Evolutionary conservation across 2,113 vertebrate species (phyloP).

Genomic region (Takifugu bimaculatus): DNA sequence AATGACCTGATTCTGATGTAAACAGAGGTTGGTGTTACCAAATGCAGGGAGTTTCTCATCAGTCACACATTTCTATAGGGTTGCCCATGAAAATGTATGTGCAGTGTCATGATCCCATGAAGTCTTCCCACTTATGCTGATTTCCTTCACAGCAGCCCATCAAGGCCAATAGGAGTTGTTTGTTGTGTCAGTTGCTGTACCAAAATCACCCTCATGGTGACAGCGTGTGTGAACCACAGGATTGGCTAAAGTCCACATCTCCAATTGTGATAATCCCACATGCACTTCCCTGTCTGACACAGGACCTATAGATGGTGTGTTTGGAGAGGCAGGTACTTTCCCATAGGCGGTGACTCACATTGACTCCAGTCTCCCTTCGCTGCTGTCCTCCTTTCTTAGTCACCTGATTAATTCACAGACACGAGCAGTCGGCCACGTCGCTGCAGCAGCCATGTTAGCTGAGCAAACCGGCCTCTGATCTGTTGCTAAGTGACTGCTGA

Average conservation of each 20-base stretch:
- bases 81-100: background rate
- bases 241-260: slow-evolving; percentile 25
- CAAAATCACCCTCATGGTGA: background rate
- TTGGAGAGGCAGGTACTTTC: slow-evolving; percentile 65
- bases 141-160: too few relatives aligned
- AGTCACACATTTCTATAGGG: background rate
- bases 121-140: background rate
- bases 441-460: slow-evolving; percentile 28
- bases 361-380: background rate
- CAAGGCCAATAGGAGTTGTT: background rate
- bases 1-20: slow-evolving; percentile 20
- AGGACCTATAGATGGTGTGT: slow-evolving; percentile 5
- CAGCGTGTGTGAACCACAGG: slow-evolving; percentile 8
- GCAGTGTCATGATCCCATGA: background rate
- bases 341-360: slow-evolving; percentile 44
- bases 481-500: slow-evolving; percentile 47
- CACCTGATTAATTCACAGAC: slow-evolving; percentile 21
- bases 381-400: slow-evolving; percentile 22
- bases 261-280: background rate
- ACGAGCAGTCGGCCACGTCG: slow-evolving; percentile 22
- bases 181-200: background rate
- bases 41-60: slow-evolving; percentile 12
- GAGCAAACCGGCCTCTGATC: slow-evolving; percentile 21
- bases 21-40: slow-evolving; percentile 19
- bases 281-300: slow-evolving; percentile 23